These are phyloP conservation scores for Spodoptera picta DNA, from an alignment of 2,888 invertebrate species.

Conservation along the genomic window DNA sequence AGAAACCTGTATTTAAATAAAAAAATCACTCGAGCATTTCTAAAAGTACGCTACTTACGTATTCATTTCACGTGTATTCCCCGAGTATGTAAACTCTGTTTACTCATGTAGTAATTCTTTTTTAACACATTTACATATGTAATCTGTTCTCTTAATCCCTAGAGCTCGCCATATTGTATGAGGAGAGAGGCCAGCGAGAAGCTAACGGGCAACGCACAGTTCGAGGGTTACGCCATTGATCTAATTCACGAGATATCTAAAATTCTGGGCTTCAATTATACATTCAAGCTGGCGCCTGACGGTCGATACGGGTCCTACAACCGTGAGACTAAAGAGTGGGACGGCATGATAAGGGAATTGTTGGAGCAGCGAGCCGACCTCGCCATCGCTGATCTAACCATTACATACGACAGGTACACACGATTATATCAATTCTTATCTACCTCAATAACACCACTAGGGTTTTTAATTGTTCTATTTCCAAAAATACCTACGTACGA, in stretches of 20 bases:
- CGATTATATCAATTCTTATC: slow-evolving; percentile 15
- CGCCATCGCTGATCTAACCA: slow-evolving; percentile 98
- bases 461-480: neutral
- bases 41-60: slow-evolving; percentile 51
- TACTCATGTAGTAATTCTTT: slow-evolving; percentile 56
- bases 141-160: slow-evolving; percentile 63
- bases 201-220: slow-evolving; percentile 96
- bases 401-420: slow-evolving; percentile 97
- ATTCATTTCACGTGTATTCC: slow-evolving; percentile 59
- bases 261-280: slow-evolving; percentile 95
- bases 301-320: slow-evolving; percentile 95
- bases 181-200: slow-evolving; percentile 95
- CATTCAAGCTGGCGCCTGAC: slow-evolving; percentile 95
- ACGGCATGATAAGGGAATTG: slow-evolving; percentile 96
- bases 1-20: slow-evolving; percentile 56
- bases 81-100: slow-evolving; percentile 49
- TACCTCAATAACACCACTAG: neutral
- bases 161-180: slow-evolving; percentile 99
- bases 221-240: slow-evolving; percentile 98
- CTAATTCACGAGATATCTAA: slow-evolving; percentile 97
- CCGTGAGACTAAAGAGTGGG: slow-evolving; percentile 95
- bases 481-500: slow-evolving; percentile 10
- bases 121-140: slow-evolving; percentile 59
- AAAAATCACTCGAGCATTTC: slow-evolving; percentile 51
- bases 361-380: slow-evolving; percentile 97